Percentiles rank a stretch among this genome's conserved stretches.
Evolutionary conservation across 2,888 invertebrate species (phyloP).

Genomic region (Azorinus chamasolen): DNA sequence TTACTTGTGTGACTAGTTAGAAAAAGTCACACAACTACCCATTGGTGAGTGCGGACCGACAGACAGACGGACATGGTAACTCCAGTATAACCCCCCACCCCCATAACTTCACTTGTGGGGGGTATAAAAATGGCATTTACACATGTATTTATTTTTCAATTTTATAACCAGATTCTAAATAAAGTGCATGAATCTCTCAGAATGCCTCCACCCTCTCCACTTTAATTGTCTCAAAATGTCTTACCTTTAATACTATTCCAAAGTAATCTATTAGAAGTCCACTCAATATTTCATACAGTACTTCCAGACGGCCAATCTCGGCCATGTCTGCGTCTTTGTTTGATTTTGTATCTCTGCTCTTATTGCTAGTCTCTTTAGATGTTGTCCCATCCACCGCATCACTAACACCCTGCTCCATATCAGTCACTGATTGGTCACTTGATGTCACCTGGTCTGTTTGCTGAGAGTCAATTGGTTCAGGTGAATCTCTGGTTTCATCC

Average conservation of each 20-base stretch:
- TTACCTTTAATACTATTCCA: conserved; percentile 47
- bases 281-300: conserved; percentile 62
- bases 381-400: background rate
- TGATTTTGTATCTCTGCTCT: background rate
- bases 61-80: too few relatives aligned
- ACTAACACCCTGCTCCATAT: conserved; percentile 31
- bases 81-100: too few relatives aligned
- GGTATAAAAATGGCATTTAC: too few relatives aligned
- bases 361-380: background rate
- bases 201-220: too few relatives aligned
- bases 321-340: conserved; percentile 8
- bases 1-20: too few relatives aligned
- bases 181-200: too few relatives aligned
- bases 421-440: conserved; percentile 76
- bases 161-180: too few relatives aligned
- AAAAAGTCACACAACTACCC: too few relatives aligned
- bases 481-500: conserved; percentile 3
- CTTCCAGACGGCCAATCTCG: conserved; percentile 11
- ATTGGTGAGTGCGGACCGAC: too few relatives aligned
- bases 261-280: conserved; percentile 60
- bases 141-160: too few relatives aligned
- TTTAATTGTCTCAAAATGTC: conserved; percentile 7
- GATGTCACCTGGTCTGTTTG: conserved; percentile 64
- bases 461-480: conserved; percentile 6
- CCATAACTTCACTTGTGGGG: too few relatives aligned